Conservation (phyloP, 2,113 vertebrate species). For the Rhynchopsitta pachyrhyncha region DNA sequence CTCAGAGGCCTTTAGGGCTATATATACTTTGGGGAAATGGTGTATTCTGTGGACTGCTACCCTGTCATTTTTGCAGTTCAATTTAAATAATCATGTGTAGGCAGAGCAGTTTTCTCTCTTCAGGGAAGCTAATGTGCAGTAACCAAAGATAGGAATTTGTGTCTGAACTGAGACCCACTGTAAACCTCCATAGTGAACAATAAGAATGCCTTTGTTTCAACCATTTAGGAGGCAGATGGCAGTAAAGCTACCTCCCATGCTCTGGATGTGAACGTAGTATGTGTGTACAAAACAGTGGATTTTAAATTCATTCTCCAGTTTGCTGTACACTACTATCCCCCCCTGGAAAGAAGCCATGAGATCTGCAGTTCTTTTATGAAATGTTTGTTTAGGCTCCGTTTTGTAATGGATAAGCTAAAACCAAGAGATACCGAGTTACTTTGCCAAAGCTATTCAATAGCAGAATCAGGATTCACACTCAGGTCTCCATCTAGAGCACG, state of each 20-base stretch:
- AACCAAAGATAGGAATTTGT: background rate
- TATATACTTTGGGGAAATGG: background rate
- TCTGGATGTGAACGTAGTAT: background rate
- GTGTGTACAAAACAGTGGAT: background rate
- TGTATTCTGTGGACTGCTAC: background rate
- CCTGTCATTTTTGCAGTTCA: background rate
- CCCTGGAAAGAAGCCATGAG: background rate
- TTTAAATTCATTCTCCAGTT: background rate
- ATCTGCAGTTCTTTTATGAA: background rate
- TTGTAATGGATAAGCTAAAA: background rate
- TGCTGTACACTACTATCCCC: no score
- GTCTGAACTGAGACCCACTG: background rate
- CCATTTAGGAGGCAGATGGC: background rate
- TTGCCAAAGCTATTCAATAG: background rate
- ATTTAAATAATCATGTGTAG: background rate
- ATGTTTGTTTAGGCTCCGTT: background rate
- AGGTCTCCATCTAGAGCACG: background rate
- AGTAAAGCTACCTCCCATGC: background rate
- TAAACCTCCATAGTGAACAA: background rate
- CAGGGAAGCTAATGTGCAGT: background rate
- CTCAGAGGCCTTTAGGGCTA: background rate
- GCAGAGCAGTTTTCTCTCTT: background rate
- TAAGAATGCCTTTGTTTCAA: background rate
- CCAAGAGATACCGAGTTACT: fast-evolving
- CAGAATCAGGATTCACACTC: background rate